phyloP scores from a whole-genome alignment of 2,888 invertebrate species.

The Diplolepis rosae region DNA sequence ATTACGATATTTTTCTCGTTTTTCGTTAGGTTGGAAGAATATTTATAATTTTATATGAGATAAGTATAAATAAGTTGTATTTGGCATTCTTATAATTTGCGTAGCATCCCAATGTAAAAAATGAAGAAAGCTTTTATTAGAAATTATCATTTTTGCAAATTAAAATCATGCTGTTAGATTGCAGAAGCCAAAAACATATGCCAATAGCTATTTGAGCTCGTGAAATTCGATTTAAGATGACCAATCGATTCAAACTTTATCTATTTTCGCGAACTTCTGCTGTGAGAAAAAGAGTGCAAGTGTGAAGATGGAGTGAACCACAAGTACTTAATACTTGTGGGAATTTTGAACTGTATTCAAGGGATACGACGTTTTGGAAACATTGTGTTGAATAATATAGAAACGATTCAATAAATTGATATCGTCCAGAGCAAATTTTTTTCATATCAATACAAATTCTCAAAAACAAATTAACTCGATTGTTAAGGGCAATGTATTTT shows the following conservation, averaged over 20 bases:
- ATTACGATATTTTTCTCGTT: background rate
- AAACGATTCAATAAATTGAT: conserved; percentile 70
- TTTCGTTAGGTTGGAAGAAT: background rate
- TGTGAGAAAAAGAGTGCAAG: background rate
- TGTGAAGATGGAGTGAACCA: conserved; percentile 31
- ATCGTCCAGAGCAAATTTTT: conserved; percentile 56
- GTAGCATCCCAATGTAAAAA: too few species aligned
- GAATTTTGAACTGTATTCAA: conserved; percentile 53
- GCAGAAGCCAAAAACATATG: background rate
- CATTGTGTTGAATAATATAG: conserved; percentile 67
- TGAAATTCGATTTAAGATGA: conserved; percentile 26
- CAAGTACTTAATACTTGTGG: conserved; percentile 44
- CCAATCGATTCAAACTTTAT: conserved; percentile 26
- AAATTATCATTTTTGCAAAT: background rate
- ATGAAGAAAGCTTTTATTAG: background rate
- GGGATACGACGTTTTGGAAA: conserved; percentile 61
- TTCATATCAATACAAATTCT: conserved; percentile 28
- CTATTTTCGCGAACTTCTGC: conserved; percentile 15
- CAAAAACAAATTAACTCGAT: conserved; percentile 36
- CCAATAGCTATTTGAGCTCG: background rate
- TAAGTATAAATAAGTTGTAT: too few species aligned
- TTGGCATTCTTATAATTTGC: too few species aligned
- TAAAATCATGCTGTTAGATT: conserved; percentile 11
- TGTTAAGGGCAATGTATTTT: conserved; percentile 29
- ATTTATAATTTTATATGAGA: background rate